A percentile compares a stretch with the other conserved stretches of the same genome.
These are phyloP conservation scores for Agrotis puta DNA, from an alignment of 2,888 invertebrate genomes.

Conservation along the genomic window DNA sequence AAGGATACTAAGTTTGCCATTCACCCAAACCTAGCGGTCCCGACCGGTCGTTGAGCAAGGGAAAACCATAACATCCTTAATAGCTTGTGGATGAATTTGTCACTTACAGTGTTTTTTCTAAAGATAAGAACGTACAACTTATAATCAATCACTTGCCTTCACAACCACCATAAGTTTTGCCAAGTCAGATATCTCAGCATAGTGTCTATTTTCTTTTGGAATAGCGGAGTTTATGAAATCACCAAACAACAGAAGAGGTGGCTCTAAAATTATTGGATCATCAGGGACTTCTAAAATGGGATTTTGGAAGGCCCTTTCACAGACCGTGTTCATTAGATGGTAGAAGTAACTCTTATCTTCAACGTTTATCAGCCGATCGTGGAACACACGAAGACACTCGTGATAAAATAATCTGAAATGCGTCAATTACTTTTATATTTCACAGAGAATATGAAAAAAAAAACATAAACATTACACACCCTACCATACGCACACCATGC, in stretches of 20 bases:
- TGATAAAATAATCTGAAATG: conserved; percentile 95
- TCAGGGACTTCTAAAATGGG: conserved; percentile 92
- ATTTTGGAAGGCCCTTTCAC: conserved; percentile 91
- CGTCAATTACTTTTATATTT: not conserved
- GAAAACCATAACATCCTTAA: too few species aligned
- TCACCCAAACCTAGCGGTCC: too few species aligned
- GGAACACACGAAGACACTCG: conserved; percentile 97
- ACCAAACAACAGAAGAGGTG: conserved; percentile 95
- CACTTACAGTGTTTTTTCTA: not conserved
- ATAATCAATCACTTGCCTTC: conserved; percentile 85
- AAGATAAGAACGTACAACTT: not conserved
- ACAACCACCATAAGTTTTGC: conserved; percentile 93
- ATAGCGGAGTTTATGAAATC: conserved; percentile 95
- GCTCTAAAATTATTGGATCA: conserved; percentile 90
- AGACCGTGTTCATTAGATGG: conserved; percentile 93
- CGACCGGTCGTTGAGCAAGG: too few species aligned
- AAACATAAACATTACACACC: too few species aligned
- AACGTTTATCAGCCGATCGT: conserved; percentile 96
- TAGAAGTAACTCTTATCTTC: conserved; percentile 96
- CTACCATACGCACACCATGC: too few species aligned
- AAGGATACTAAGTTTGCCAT: too few species aligned
- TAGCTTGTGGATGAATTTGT: too few species aligned
- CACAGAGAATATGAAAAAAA: not conserved
- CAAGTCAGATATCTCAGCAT: conserved; percentile 95
- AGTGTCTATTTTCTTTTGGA: conserved; percentile 93